phyloP scores from a whole-genome alignment of 2,888 invertebrate genomes.

The Agrotis clavis region DNA sequence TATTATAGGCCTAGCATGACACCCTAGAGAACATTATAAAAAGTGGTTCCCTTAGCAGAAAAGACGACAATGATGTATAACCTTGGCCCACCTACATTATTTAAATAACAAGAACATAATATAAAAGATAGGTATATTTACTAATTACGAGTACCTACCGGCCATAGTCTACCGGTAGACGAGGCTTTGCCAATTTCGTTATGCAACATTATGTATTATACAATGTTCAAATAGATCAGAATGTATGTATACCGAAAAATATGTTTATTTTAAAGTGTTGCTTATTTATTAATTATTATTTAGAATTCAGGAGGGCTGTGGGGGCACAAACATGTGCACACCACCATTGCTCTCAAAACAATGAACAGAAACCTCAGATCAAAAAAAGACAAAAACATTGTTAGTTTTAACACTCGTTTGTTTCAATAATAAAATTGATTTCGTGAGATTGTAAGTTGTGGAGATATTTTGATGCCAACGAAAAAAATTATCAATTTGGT shows the following conservation, averaged over 20 bases:
- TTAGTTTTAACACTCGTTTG: neutral
- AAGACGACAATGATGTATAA: neutral
- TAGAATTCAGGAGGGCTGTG: too few relatives aligned
- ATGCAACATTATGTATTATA: conserved; percentile 24
- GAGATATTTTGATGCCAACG: neutral
- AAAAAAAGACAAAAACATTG: too few relatives aligned
- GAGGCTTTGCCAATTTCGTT: conserved; percentile 36
- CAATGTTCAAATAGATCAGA: neutral
- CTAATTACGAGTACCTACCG: conserved; percentile 39
- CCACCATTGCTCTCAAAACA: too few relatives aligned
- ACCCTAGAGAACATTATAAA: neutral
- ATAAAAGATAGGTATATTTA: neutral
- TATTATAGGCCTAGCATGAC: too few relatives aligned
- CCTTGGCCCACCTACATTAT: conserved; percentile 37
- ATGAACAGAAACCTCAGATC: too few relatives aligned
- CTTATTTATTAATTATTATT: too few relatives aligned
- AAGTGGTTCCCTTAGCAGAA: neutral
- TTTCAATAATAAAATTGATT: neutral
- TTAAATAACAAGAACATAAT: conserved; percentile 10
- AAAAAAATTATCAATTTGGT: too few relatives aligned
- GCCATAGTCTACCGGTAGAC: neutral
- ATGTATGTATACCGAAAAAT: conserved; percentile 7
- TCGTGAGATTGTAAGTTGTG: neutral
- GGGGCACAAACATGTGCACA: too few relatives aligned
- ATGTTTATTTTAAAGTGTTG: neutral